Conservation (phyloP, 2,888 invertebrate genomes). For the Cyaniris semiargus region DNA sequence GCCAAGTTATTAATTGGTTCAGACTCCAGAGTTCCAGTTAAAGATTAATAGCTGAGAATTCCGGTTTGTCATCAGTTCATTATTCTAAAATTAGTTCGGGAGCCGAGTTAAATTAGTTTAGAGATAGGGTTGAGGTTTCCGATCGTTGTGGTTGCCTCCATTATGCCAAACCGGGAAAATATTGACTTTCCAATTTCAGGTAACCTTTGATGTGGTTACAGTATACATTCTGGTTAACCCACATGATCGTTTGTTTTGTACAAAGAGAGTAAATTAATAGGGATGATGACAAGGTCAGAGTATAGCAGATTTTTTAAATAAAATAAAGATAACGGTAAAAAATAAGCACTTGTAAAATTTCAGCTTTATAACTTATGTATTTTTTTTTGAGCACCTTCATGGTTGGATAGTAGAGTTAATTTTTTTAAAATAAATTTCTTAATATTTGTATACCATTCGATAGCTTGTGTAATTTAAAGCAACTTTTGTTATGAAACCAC, state of each 20-base stretch:
- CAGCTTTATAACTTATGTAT: no score
- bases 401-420: no score
- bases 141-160: background rate
- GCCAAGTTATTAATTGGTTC: constrained; percentile 8
- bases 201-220: background rate
- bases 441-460: no score
- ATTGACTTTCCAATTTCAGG: background rate
- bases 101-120: constrained; percentile 30
- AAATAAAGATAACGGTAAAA: no score
- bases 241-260: background rate
- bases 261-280: background rate
- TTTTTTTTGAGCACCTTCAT: no score
- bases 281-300: no score
- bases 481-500: no score
- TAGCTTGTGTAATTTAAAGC: no score
- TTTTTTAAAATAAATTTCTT: no score
- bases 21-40: background rate
- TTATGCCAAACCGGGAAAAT: constrained; percentile 1
- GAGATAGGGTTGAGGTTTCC: background rate
- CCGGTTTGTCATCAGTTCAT: constrained; percentile 8
- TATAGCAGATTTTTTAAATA: no score
- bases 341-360: no score
- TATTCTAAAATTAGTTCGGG: constrained; percentile 14
- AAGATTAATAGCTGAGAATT: constrained; percentile 12
- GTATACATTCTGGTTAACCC: background rate